A percentile compares a stretch with the other conserved stretches of the same genome.
These are phyloP conservation scores for Lithophane ornitopus DNA, from an alignment of 2,888 invertebrate species.

Conservation along the genomic window DNA sequence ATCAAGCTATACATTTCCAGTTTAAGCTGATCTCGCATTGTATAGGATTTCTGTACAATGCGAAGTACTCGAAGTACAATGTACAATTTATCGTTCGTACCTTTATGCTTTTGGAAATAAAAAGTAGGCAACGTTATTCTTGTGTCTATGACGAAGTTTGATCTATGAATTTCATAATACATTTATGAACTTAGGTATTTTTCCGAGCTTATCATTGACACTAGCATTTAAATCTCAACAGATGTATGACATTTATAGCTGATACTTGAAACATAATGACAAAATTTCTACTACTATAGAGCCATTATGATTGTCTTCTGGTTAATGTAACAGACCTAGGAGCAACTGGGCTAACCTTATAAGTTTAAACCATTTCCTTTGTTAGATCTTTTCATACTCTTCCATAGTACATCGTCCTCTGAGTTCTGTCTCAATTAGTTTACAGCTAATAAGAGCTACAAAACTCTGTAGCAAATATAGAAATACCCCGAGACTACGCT, in stretches of 20 bases:
- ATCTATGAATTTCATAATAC: too few relatives aligned
- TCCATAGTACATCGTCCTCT: too few relatives aligned
- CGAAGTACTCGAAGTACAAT: too few relatives aligned
- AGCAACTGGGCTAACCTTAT: not conserved
- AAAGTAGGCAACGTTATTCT: not conserved
- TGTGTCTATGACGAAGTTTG: not conserved
- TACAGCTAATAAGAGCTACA: not conserved
- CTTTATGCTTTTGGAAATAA: conserved; percentile 16
- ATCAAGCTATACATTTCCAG: too few relatives aligned
- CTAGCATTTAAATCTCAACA: not conserved
- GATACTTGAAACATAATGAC: not conserved
- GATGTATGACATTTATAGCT: not conserved
- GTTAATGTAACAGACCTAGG: not conserved
- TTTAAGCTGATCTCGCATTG: too few relatives aligned
- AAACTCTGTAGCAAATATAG: not conserved
- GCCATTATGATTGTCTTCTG: not conserved
- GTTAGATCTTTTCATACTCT: not conserved
- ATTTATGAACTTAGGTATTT: not conserved
- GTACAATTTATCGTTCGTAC: conserved; percentile 16
- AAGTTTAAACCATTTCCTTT: not conserved
- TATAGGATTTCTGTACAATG: too few relatives aligned
- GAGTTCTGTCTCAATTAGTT: not conserved
- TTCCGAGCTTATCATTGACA: not conserved
- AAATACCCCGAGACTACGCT: not conserved
- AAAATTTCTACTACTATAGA: not conserved